These are phyloP conservation scores for Glaucopsyche alexis DNA, from an alignment of 2,888 invertebrate species.

Conservation along the genomic window DNA sequence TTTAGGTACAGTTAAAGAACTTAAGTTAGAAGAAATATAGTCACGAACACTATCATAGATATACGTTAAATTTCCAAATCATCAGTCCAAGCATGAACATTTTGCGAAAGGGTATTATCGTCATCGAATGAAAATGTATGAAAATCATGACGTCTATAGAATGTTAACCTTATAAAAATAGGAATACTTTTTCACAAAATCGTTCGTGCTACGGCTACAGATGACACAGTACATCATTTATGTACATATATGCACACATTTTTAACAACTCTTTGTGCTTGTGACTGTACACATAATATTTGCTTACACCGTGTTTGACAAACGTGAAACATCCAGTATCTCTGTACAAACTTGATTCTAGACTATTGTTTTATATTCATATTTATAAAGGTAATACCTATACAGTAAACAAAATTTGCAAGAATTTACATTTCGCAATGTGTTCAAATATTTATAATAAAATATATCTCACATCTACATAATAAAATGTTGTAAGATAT, in stretches of 20 bases:
- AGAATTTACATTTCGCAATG: background rate
- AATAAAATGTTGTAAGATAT: background rate
- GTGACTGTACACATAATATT: constrained; percentile 35
- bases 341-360: constrained; percentile 33
- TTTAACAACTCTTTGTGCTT: background rate
- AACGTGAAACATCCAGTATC: constrained; percentile 38
- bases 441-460: constrained; percentile 6
- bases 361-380: constrained; percentile 27
- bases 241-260: background rate
- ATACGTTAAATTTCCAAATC: too few species aligned
- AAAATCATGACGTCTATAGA: too few species aligned
- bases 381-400: constrained; percentile 24
- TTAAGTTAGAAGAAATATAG: too few species aligned
- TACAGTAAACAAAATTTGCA: constrained; percentile 23
- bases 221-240: background rate
- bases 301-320: constrained; percentile 36
- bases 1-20: too few species aligned
- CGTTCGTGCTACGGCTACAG: background rate
- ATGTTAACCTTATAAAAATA: too few species aligned
- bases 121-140: too few species aligned
- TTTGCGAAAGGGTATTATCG: too few species aligned
- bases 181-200: too few species aligned
- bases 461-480: background rate
- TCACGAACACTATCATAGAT: too few species aligned
- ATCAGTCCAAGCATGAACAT: too few species aligned